Base-by-base conservation (phyloP, 2,888 invertebrate genomes). In the Myopa testacea region DNA sequence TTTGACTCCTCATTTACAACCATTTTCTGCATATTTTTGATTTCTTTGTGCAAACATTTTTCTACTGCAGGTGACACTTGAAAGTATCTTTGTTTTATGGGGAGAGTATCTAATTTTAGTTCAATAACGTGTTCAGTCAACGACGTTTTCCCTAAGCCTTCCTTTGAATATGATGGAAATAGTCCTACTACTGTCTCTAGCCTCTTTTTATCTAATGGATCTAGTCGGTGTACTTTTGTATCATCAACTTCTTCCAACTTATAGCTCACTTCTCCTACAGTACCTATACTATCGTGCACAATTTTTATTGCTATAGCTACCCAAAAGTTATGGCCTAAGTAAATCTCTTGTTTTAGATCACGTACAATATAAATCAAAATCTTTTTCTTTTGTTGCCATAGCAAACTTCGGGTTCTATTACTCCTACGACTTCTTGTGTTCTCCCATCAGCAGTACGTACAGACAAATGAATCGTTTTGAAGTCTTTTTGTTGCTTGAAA, bases 1-100 rank as follows among this genome's bases (percentile, higher is more conserved):
- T n/a, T n/a, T n/a, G n/a, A n/a, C n/a, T 78, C 73, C 4, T 78
- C 79, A 10, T n/a, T 58, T 6, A 58, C n/a, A 12, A 14, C 58
- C 58, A 58, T 58, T 10, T 58, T 19, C 4, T n/a, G 58, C 58
- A 58, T 58, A 19, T 16, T 4, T 12, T 58, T 16, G n/a, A 58
- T 58, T 58, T 58, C 58, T 58, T 12, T 19, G n/a, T 16, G n/a
- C 58, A 58, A n/a, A n/a, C 4, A 58, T 19, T 12, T 58, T 58
- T 58, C 58, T 58, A 58, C n/a, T 7, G 58, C 58, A 12, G n/a
- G 58, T 16, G 58, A 58, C 7, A 65, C 34, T 58, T 58, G 14
- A 58, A n/a, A n/a, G n/a, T n/a, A n/a, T n/a, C n/a, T n/a, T n/a
- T n/a, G n/a, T n/a, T n/a, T n/a, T n/a, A n/a, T 58, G 5, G 58